Evolutionary conservation across 1,140 invertebrate genomes (phyloP).

Genomic region (silkworm (Bombyx mori)): ASM3026992v2 NC_085116.1:11461501-11462000

Average conservation of each 20-base stretch:
- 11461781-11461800: constrained; percentile 10
- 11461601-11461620: too few species aligned
- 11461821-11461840: constrained; percentile 43
- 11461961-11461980: constrained; percentile 60
- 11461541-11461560: too few species aligned
- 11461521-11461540: constrained; percentile 21
- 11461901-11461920: constrained; percentile 25
- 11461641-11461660: too few species aligned
- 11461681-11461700: too few species aligned
- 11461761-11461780: neutral
- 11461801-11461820: constrained; percentile 21
- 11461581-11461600: too few species aligned
- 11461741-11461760: too few species aligned
- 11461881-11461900: constrained; percentile 29
- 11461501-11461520: constrained; percentile 38
- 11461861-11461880: constrained; percentile 52
- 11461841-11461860: constrained; percentile 53
- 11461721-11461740: too few species aligned
- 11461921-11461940: constrained; percentile 31
- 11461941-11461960: constrained; percentile 59
- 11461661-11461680: too few species aligned
- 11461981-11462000: constrained; percentile 59
- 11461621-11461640: too few species aligned
- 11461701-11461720: too few species aligned
- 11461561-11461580: too few species aligned